Evolutionary conservation across 2,888 invertebrate species (phyloP), one percentile per base, ranked within the genome.

Genomic region (Trichacis sp.): DNA sequence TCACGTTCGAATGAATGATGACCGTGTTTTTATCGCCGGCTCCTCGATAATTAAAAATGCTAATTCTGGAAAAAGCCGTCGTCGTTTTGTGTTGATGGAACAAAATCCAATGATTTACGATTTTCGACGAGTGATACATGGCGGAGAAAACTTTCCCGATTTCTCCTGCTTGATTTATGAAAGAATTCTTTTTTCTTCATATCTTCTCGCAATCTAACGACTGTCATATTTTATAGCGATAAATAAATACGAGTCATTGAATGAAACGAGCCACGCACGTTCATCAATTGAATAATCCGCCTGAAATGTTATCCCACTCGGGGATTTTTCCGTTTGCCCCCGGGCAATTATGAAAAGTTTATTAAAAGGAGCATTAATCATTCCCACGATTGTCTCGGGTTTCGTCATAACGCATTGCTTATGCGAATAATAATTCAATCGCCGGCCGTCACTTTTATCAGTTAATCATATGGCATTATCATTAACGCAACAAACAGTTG

Each of bases 291-390:
- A 56, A 56, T 49, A 49, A 56, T 30, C 33, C 24, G 29, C 17
- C 17, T 5, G 29, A 48, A 55, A 29, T 47, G 47, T 15, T 18
- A 11, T 20, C 43, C 42, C 36, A 12, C 46, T 18, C 11, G 36
- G 12, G 12, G 24, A 14, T 33, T 38, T 49, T 49, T 47, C 38
- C 46, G 29, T 55, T 45, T 47, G 40, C 24, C 24, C 4, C 47
- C 29, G 33, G 38, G 18, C 15, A 24, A 47, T 50, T 48, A 20
- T 45, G 48, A 63, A 61, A 40, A 58, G 49, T 54, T 53, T 47
- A 47, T 52, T 48, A 49, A 53, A 58, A 58, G 14, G 43, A 46
- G 33, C 49, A 64, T 64, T 56, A 62, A 62, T 62, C 62, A 62
- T 52, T 18, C 33, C 47, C 43, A 8, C 12, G n/a, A 24, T 33